Conservation (phyloP, 2,888 invertebrate genomes). For the Malthinus flaveolus region DNA sequence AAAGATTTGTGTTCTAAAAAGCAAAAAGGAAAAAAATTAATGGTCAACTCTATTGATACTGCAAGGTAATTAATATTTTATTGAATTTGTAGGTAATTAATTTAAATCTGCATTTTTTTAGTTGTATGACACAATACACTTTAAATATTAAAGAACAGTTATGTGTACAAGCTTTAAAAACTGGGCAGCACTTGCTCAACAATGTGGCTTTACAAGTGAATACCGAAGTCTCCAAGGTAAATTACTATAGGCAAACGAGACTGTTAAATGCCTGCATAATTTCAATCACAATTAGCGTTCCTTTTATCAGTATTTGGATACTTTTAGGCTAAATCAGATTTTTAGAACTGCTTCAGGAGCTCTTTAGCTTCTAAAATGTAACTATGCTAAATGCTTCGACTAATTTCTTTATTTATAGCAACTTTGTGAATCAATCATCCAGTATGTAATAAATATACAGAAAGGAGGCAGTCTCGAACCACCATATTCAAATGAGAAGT, state of each 20-base stretch:
- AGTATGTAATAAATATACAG: constrained; percentile 20
- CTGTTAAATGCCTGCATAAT: no score
- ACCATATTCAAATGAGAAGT: constrained; percentile 16
- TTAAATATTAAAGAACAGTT: constrained; percentile 3
- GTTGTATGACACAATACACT: no score
- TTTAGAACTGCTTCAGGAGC: no score
- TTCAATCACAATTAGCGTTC: not conserved
- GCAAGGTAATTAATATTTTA: not conserved
- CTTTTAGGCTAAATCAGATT: no score
- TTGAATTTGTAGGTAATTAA: not conserved
- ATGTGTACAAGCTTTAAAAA: constrained; percentile 8
- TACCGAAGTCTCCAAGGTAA: constrained; percentile 8
- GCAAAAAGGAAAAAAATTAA: not conserved
- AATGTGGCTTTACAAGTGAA: constrained; percentile 9
- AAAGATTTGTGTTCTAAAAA: not conserved
- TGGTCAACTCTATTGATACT: no score
- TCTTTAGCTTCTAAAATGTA: no score
- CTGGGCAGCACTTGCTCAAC: constrained; percentile 3
- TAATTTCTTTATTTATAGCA: constrained; percentile 10
- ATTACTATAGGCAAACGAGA: not conserved
- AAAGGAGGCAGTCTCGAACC: constrained; percentile 9
- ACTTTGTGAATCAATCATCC: constrained; percentile 20
- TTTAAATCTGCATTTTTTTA: no score
- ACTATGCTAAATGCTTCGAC: not conserved
- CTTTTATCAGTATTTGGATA: no score